Conservation (phyloP, 2,888 invertebrate species). For the Apeira syringaria region DNA sequence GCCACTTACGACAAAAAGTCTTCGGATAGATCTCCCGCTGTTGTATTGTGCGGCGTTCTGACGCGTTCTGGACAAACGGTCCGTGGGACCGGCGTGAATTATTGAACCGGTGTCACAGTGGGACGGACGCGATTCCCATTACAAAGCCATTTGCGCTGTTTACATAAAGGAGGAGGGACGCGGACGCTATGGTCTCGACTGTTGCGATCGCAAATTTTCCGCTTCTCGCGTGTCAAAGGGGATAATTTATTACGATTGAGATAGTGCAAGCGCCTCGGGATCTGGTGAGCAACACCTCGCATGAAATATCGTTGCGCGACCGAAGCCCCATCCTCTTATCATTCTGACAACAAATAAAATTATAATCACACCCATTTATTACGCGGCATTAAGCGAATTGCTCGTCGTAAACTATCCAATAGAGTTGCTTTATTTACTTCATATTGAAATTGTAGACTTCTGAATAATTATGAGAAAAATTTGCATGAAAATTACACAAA, state of each 20-base stretch:
- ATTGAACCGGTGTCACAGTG: conserved; percentile 67
- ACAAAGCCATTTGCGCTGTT: conserved; percentile 76
- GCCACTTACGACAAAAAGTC: conserved; percentile 79
- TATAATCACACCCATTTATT: conserved; percentile 66
- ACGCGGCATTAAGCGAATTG: conserved; percentile 48
- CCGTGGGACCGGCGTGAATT: conserved; percentile 73
- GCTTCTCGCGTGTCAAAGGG: conserved; percentile 73
- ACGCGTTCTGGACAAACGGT: conserved; percentile 75
- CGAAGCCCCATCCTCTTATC: conserved; percentile 55
- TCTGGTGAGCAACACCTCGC: conserved; percentile 57
- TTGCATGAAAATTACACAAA: conserved; percentile 11
- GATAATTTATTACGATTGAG: conserved; percentile 77
- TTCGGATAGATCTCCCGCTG: conserved; percentile 75
- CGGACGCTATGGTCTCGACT: conserved; percentile 52
- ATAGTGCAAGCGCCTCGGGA: conserved; percentile 67
- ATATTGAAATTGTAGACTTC: conserved; percentile 21
- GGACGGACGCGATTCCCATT: conserved; percentile 69
- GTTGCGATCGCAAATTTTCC: conserved; percentile 74
- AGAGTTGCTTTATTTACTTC: conserved; percentile 27
- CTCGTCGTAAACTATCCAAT: conserved; percentile 40
- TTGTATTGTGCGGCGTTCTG: conserved; percentile 69
- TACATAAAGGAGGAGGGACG: conserved; percentile 67
- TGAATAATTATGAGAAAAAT: conserved; percentile 10
- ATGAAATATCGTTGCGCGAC: conserved; percentile 62
- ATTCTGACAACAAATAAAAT: conserved; percentile 65